These are phyloP conservation scores for Lepus townsendii DNA, from an alignment of 2,797 vertebrate species.

Conservation along the genomic window DNA sequence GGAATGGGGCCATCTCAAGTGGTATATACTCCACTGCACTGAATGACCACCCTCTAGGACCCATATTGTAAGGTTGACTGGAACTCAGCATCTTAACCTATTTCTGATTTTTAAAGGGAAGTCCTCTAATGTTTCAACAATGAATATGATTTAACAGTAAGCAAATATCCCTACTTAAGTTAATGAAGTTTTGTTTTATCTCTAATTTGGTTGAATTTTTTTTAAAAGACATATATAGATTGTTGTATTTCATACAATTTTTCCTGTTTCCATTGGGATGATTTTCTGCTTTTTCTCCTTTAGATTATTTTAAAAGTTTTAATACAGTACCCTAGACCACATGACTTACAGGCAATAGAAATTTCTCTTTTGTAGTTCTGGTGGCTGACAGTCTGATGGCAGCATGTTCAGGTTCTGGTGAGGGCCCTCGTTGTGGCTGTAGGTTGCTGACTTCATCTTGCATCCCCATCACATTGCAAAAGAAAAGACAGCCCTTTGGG, in stretches of 20 bases:
- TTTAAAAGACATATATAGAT: neutral
- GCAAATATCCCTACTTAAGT: neutral
- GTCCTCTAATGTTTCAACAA: neutral
- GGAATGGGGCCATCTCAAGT: too few relatives aligned
- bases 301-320: neutral
- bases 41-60: neutral
- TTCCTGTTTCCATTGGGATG: neutral
- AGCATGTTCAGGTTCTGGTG: neutral
- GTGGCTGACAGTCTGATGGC: too few relatives aligned
- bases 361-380: neutral
- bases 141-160: slow-evolving; percentile 8
- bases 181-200: neutral
- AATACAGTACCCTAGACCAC: neutral
- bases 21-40: too few relatives aligned
- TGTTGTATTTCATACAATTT: neutral
- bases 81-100: neutral
- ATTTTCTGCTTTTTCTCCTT: neutral
- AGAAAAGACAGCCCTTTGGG: neutral
- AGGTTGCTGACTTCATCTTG: neutral
- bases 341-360: neutral
- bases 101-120: slow-evolving; percentile 5
- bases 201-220: neutral
- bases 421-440: neutral
- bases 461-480: neutral
- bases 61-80: neutral